Percentiles rank a stretch among this genome's conserved stretches.
Evolutionary conservation across 2,888 invertebrate genomes (phyloP).

Genomic region (Zelleria hepariella): DNA sequence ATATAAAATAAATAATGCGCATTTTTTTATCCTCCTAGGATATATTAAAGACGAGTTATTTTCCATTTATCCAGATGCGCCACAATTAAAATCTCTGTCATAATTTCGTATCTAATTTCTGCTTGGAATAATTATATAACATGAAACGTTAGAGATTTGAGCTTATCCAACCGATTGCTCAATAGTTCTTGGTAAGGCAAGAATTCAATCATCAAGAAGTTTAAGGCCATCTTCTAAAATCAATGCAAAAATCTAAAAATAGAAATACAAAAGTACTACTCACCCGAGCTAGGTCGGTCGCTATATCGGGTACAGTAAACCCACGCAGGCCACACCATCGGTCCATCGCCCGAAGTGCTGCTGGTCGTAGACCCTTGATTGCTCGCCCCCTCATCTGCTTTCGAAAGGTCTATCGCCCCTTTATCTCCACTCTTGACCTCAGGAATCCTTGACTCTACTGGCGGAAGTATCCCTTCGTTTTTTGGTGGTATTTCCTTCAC

Average conservation of each 20-base stretch:
- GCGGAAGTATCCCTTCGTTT: neutral
- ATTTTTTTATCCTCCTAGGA: no score
- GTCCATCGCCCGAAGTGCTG: slow-evolving; percentile 32
- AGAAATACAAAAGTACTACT: slow-evolving; percentile 31
- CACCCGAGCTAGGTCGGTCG: slow-evolving; percentile 91
- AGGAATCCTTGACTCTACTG: slow-evolving; percentile 46
- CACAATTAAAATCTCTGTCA: no score
- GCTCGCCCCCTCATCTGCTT: slow-evolving; percentile 56
- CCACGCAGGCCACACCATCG: slow-evolving; percentile 94
- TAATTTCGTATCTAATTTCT: no score
- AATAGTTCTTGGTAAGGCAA: no score
- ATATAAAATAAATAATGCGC: no score
- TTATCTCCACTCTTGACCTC: slow-evolving; percentile 54
- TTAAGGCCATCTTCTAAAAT: neutral
- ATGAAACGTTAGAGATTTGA: no score
- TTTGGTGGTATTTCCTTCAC: slow-evolving; percentile 35
- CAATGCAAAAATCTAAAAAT: neutral
- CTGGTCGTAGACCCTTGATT: slow-evolving; percentile 45
- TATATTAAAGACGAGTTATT: no score
- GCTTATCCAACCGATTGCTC: no score
- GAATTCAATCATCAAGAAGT: no score
- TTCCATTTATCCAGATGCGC: no score
- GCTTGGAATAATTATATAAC: no score
- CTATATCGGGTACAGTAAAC: slow-evolving; percentile 98
- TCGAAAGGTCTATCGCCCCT: slow-evolving; percentile 55